Base-by-base conservation (phyloP, 1,140 invertebrate genomes). In the Coenobita brevimanus region DNA sequence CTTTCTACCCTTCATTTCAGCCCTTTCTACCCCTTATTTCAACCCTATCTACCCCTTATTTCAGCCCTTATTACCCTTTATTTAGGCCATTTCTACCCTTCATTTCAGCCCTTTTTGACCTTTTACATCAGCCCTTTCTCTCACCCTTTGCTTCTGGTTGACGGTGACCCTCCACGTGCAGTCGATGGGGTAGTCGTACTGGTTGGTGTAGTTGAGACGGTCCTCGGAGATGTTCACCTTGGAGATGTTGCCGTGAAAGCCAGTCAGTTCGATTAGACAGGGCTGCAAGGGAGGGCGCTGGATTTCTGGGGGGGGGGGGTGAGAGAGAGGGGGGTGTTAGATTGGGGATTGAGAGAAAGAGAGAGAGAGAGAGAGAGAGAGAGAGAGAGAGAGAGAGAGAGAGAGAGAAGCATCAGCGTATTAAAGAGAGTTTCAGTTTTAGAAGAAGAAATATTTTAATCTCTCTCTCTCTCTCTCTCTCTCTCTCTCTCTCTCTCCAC, bases 111-210 rank as follows among this genome's bases (percentile, higher is more conserved):
- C 3, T 38, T 2, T 73, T 2, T 41, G 10, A 76, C 4, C 43
- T 17, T 10, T 13, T 41, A 13, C 46, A 30, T 0, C 54, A 30
- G 3, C n/a, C 46, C 30, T 24, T 30, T 21, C 17, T 60, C 90
- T 93, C 93, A 96, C 96, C 94, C 94, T 95, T 94, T 94, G 95
- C 15, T 94, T 94, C 6, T 93, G 92, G 76, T 94, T 92, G 0
- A 97, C 96, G 10, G 93, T 94, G 60, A 97, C 96, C 83, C 94
- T 93, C 96, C 96, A 97, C 91, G 97, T 95, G 92, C 97, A 97
- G 91, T 97, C 96, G 8, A 97, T 91, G 0, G 96, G 93, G 24
- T 94, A 91, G 82, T 93, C 93, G 86, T 95, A 93, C 54, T 93
- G 92, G 50, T 92, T 92, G 0, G 94, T 93, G 43, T 93, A 92